Evolutionary conservation across 2,113 vertebrate species (phyloP).

Genomic region (Sinocyclocheilus anophthalmus): DNA sequence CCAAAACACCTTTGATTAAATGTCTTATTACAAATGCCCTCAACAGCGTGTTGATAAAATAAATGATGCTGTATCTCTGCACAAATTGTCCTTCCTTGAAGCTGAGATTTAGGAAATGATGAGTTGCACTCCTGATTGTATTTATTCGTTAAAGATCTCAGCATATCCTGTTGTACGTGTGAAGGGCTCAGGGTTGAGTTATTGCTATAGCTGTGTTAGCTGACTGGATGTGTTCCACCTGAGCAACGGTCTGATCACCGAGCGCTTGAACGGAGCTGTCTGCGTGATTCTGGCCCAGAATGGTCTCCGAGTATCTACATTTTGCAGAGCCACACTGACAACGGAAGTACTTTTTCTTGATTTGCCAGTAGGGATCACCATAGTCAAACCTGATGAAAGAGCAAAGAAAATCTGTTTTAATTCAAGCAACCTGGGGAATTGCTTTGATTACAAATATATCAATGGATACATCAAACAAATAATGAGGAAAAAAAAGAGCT

Average conservation of each 20-base stretch:
- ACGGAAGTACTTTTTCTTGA: slow-evolving; percentile 92
- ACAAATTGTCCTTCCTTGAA: background rate
- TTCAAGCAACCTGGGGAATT: no score
- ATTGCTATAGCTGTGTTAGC: slow-evolving; percentile 36
- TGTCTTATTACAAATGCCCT: background rate
- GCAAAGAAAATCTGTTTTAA: background rate
- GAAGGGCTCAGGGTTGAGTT: slow-evolving; percentile 36
- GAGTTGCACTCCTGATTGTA: background rate
- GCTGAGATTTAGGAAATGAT: background rate
- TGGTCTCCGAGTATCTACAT: slow-evolving; percentile 83
- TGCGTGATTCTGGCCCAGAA: slow-evolving; percentile 73
- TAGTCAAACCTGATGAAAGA: slow-evolving; percentile 86
- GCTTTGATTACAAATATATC: no score
- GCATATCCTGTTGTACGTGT: background rate
- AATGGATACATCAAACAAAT: no score
- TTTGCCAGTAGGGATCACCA: slow-evolving; percentile 93
- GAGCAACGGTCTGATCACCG: slow-evolving; percentile 75
- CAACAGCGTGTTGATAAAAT: background rate
- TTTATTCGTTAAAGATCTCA: slow-evolving; percentile 9
- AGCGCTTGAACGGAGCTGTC: slow-evolving; percentile 65
- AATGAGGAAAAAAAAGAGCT: background rate
- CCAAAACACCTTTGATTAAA: background rate
- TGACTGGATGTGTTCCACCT: slow-evolving; percentile 55
- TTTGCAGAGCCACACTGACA: slow-evolving; percentile 88
- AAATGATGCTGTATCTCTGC: background rate